Evolutionary conservation across 1,140 invertebrate species (phyloP).

Genomic region (Drosophila guanche): DNA sequence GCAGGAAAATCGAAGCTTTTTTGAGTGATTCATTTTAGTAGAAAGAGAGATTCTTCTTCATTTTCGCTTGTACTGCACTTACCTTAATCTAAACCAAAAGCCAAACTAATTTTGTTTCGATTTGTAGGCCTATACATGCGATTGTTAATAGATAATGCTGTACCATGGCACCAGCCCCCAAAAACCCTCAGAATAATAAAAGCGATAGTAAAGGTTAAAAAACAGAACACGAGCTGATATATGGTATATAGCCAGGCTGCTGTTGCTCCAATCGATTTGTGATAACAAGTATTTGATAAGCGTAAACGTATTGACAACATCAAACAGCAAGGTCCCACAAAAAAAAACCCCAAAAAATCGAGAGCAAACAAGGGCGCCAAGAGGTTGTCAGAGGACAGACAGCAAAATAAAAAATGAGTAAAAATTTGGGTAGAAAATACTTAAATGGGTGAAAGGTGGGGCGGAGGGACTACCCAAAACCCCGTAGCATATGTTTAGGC

Average conservation of each 20-base stretch:
- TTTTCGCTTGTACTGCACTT: no score
- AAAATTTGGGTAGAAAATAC: slow-evolving; percentile 21
- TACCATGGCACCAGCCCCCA: slow-evolving; percentile 26
- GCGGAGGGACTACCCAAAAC: background rate
- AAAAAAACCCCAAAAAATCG: slow-evolving; percentile 6
- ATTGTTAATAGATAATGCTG: slow-evolving; percentile 27
- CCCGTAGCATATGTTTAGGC: slow-evolving; percentile 58
- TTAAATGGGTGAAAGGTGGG: background rate
- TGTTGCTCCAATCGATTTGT: slow-evolving; percentile 67
- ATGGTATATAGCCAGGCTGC: slow-evolving; percentile 11
- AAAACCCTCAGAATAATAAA: slow-evolving; percentile 31
- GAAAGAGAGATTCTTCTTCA: no score
- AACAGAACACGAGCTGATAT: slow-evolving; percentile 12
- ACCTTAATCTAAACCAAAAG: background rate
- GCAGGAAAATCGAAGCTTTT: no score
- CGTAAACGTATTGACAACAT: slow-evolving; percentile 76
- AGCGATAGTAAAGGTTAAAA: slow-evolving; percentile 28
- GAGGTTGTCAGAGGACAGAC: slow-evolving; percentile 33
- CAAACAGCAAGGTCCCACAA: slow-evolving; percentile 48
- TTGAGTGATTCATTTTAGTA: no score
- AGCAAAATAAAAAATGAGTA: background rate
- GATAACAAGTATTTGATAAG: slow-evolving; percentile 82
- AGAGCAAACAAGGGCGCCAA: slow-evolving; percentile 38
- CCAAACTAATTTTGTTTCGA: no score
- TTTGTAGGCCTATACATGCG: slow-evolving; percentile 17